Percentiles rank a stretch among this genome's conserved stretches.
Evolutionary conservation across 2,113 vertebrate species (phyloP).

Genomic region (Tursiops truncatus): DNA sequence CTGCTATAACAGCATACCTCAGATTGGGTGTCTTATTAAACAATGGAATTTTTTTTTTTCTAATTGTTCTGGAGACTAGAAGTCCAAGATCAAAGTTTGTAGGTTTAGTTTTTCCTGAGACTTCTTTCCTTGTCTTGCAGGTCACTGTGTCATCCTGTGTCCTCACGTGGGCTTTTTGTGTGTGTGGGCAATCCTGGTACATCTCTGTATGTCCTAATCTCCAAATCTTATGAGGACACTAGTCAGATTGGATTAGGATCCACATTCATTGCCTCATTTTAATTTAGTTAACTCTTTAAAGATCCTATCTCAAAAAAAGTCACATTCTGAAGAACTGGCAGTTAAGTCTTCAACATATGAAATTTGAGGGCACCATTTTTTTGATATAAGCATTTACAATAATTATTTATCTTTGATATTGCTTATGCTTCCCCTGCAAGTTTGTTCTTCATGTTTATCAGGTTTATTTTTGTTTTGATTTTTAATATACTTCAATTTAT

Average conservation of each 20-base stretch:
- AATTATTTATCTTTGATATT: neutral
- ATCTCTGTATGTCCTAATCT: neutral
- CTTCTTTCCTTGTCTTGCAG: neutral
- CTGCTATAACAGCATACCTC: neutral
- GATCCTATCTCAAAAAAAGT: neutral
- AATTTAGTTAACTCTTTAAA: neutral
- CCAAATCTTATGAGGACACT: neutral
- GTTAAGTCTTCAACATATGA: neutral
- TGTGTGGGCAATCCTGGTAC: neutral
- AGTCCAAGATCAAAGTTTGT: neutral
- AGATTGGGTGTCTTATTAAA: neutral
- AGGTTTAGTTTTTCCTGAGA: neutral
- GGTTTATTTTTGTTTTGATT: neutral
- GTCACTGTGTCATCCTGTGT: neutral
- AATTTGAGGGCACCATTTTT: neutral
- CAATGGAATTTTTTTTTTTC: neutral
- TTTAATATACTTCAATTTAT: neutral
- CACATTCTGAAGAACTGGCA: neutral
- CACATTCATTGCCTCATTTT: neutral
- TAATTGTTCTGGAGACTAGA: neutral
- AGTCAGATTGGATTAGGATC: neutral
- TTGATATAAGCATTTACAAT: neutral
- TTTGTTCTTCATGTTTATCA: neutral
- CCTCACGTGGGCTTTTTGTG: rapidly evolving
- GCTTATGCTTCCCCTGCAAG: neutral